phyloP scores from a whole-genome alignment of 2,797 vertebrate genomes.

The Hozukius guyotensis region DNA sequence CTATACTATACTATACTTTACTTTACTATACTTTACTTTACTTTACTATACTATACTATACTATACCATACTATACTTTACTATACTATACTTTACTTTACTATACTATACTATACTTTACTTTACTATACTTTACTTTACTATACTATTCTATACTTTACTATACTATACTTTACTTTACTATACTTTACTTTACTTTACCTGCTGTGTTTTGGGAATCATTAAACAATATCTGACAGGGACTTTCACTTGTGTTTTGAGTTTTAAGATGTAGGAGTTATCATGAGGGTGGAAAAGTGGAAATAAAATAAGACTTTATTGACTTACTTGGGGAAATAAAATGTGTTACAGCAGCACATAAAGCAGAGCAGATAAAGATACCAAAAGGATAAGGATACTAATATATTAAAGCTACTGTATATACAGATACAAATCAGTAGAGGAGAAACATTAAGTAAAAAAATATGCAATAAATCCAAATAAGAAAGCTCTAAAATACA shows the following conservation, averaged over 20 bases:
- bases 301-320: not conserved
- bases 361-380: not conserved
- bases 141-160: too few relatives aligned
- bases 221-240: not conserved
- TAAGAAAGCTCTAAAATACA: not conserved
- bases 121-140: fast-evolving
- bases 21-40: fast-evolving
- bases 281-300: not conserved
- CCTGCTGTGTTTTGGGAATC: not conserved
- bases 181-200: too few relatives aligned
- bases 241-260: not conserved
- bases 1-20: fast-evolving
- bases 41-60: fast-evolving
- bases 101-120: too few relatives aligned
- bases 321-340: not conserved
- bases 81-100: fast-evolving
- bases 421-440: not conserved
- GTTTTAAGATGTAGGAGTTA: not conserved
- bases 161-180: too few relatives aligned
- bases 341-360: not conserved
- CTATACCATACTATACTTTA: too few relatives aligned
- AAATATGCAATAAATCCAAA: not conserved
- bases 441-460: not conserved
- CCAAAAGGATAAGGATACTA: not conserved
- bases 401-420: not conserved